Conservation (phyloP, 2,113 vertebrate genomes). For the Bubo bubo region DNA sequence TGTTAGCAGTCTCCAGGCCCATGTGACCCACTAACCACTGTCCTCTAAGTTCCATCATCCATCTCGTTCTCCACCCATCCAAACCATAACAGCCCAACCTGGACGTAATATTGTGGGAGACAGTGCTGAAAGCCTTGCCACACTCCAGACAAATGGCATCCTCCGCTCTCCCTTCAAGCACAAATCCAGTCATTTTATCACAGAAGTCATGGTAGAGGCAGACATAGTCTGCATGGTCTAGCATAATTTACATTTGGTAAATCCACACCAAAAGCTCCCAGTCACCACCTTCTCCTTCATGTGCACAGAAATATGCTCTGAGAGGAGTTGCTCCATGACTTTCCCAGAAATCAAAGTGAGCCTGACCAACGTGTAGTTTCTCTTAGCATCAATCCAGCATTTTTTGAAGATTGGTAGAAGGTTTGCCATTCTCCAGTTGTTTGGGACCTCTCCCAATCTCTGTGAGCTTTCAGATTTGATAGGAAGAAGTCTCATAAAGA, state of each 20-base stretch:
- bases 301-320: not conserved
- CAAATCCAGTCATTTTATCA: not conserved
- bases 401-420: not conserved
- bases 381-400: not conserved
- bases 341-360: not conserved
- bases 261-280: not conserved
- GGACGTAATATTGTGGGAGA: too few species aligned
- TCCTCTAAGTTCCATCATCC: not conserved
- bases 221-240: not conserved
- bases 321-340: not conserved
- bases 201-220: not conserved
- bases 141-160: not conserved
- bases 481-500: not conserved
- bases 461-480: not conserved
- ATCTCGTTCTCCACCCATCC: not conserved
- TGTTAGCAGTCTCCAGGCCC: not conserved
- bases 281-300: not conserved
- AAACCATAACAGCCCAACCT: not conserved
- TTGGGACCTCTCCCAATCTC: too few species aligned
- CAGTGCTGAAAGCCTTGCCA: not conserved
- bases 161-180: not conserved
- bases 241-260: not conserved
- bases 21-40: not conserved
- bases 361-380: not conserved
- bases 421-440: not conserved